These are phyloP conservation scores for Octodon degus DNA, from an alignment of 2,113 vertebrate species.

Conservation along the genomic window DNA sequence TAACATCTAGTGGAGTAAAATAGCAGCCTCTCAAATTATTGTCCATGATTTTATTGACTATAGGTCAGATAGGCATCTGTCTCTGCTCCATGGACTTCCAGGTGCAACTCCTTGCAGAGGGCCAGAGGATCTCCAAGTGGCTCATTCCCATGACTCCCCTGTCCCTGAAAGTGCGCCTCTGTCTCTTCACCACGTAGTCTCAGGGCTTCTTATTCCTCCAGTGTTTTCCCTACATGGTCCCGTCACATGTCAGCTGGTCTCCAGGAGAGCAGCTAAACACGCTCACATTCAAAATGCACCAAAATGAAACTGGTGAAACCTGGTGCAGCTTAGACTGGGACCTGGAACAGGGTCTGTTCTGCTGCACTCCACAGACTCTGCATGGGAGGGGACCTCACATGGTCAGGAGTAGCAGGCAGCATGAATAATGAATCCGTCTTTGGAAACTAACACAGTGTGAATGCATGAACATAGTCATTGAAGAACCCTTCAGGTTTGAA, in stretches of 20 bases:
- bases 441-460: background rate
- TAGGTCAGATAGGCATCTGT: background rate
- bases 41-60: background rate
- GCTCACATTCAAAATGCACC: background rate
- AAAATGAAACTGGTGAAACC: background rate
- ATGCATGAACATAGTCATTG: background rate
- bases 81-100: background rate
- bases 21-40: background rate
- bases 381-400: too few relatives aligned
- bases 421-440: background rate
- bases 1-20: background rate
- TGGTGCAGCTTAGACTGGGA: background rate
- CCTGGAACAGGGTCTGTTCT: background rate
- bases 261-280: background rate
- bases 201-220: background rate
- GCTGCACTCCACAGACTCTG: background rate
- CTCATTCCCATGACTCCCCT: fast-evolving
- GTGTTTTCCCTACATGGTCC: background rate
- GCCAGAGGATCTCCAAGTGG: background rate
- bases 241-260: background rate
- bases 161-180: background rate
- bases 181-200: background rate
- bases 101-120: background rate
- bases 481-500: background rate
- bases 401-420: background rate